phyloP scores from a whole-genome alignment of 2,113 vertebrate genomes.

The Clarias gariepinus region DNA sequence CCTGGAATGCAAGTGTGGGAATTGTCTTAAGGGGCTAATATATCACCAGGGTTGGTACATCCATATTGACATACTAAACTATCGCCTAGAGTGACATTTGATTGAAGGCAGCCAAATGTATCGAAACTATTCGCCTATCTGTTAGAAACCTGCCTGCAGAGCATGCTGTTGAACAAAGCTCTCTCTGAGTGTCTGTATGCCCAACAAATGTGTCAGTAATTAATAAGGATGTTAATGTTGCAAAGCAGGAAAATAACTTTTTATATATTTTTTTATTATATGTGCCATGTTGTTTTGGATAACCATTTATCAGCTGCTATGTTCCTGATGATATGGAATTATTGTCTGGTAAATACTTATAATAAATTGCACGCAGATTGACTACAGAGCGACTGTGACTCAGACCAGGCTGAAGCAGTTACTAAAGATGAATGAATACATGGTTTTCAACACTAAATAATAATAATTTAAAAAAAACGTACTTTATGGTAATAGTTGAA shows the following conservation, averaged over 20 bases:
- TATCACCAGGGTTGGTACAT: slow-evolving; percentile 5
- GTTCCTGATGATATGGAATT: neutral
- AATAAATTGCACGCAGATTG: neutral
- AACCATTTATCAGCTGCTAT: neutral
- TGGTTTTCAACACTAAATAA: neutral
- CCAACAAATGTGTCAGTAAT: neutral
- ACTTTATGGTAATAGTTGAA: neutral
- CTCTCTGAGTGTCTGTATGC: neutral
- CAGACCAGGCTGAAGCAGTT: neutral
- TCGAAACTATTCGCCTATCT: neutral
- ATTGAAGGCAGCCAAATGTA: neutral
- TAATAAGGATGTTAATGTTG: neutral
- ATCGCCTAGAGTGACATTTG: neutral
- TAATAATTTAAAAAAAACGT: neutral
- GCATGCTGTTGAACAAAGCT: neutral
- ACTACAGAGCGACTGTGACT: no score
- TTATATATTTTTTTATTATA: neutral
- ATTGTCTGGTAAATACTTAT: neutral
- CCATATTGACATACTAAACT: neutral
- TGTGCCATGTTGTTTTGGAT: neutral
- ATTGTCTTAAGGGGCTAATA: neutral
- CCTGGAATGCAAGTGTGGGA: neutral
- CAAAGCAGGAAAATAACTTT: neutral
- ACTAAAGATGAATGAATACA: neutral
- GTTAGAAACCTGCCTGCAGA: neutral